Evolutionary conservation across 2,113 vertebrate genomes (phyloP), one percentile per base, ranked within the genome.

Genomic region (Tamias sibiricus): DNA sequence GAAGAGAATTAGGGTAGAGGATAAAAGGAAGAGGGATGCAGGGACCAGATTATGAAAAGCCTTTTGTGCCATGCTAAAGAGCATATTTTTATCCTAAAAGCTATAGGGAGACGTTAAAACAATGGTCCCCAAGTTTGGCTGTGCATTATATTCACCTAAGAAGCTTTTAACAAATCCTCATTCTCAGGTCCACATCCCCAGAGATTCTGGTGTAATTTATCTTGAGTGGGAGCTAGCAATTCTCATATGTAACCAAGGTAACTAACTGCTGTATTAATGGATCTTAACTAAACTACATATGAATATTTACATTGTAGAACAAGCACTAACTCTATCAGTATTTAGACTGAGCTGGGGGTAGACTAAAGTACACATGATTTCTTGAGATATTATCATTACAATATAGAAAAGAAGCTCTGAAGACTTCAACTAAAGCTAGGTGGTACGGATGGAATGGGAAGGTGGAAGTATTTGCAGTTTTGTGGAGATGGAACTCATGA

Each of bases 31-130:
- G 22, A 86, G 66, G 30, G n/a, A 92, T 68, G 28, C 12, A 66
- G 26, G 16, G 28, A 74, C 16, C 12, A 91, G 59, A 89, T 89
- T 86, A 68, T 16, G 4, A 85, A 88, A 42, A 35, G 28, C 12
- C 14, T 35, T 84, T 87, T 76, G 49, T 86, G 54, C 79, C 30
- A 26, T 47, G 62, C 35, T 90, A 79, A 85, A 19, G 30, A 42
- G 42, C 90, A 87, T 96, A 79, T n/a, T 90, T 95, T 94, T 90
- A 94, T 87, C 24, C 83, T 84, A 59, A 95, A 90, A 93, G 11
- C 87, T 87, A 22, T 14, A 92, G 75, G 62, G 57, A 75, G 10
- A 64, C 66, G 49, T 92, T 95, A 90, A 44, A 90, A 17, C 47
- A 69, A 32, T 47, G 22, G 49, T 90, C 94, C 77, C 32, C 47